A percentile compares a stretch with the other conserved stretches of the same genome.
phyloP scores from a whole-genome alignment of 2,797 vertebrate species.

The Acipenser ruthenus region DNA sequence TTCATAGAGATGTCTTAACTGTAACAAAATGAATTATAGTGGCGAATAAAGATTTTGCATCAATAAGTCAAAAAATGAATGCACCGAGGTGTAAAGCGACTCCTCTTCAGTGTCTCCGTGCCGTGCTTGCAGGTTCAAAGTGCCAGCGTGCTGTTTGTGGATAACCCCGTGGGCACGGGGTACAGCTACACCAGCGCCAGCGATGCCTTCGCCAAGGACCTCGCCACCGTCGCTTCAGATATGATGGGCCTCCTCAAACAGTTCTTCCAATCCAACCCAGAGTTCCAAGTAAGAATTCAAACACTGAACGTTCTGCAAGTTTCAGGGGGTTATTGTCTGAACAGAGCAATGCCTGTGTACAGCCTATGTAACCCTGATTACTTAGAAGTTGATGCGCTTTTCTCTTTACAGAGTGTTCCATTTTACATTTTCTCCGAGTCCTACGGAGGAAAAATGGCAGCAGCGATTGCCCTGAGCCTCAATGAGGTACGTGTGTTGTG shows the following conservation, averaged over 20 bases:
- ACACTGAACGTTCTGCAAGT: too few relatives aligned
- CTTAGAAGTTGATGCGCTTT: background rate
- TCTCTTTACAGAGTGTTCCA: slow-evolving; percentile 59
- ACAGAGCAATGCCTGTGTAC: too few relatives aligned
- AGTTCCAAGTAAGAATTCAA: slow-evolving; percentile 70
- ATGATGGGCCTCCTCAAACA: slow-evolving; percentile 79
- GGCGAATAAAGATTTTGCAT: too few relatives aligned
- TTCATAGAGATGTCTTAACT: too few relatives aligned
- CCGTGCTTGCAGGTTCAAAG: slow-evolving; percentile 63
- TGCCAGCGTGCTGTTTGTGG: slow-evolving; percentile 83
- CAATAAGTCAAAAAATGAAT: too few relatives aligned
- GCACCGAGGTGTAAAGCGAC: too few relatives aligned
- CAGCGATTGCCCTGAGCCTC: slow-evolving; percentile 74
- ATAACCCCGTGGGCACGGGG: slow-evolving; percentile 90
- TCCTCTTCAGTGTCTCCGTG: slow-evolving; percentile 7
- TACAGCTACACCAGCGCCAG: slow-evolving; percentile 75
- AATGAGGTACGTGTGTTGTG: slow-evolving; percentile 55
- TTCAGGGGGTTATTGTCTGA: too few relatives aligned
- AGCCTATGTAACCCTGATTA: too few relatives aligned
- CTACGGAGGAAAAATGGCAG: slow-evolving; percentile 94
- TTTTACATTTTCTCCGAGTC: slow-evolving; percentile 98
- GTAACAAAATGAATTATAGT: too few relatives aligned
- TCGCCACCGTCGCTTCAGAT: slow-evolving; percentile 70
- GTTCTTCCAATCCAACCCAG: slow-evolving; percentile 64
- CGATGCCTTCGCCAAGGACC: slow-evolving; percentile 63